Evolutionary conservation across 2,113 vertebrate species (phyloP), one percentile per base, ranked within the genome.

Genomic region (Oryctolagus cuniculus): DNA sequence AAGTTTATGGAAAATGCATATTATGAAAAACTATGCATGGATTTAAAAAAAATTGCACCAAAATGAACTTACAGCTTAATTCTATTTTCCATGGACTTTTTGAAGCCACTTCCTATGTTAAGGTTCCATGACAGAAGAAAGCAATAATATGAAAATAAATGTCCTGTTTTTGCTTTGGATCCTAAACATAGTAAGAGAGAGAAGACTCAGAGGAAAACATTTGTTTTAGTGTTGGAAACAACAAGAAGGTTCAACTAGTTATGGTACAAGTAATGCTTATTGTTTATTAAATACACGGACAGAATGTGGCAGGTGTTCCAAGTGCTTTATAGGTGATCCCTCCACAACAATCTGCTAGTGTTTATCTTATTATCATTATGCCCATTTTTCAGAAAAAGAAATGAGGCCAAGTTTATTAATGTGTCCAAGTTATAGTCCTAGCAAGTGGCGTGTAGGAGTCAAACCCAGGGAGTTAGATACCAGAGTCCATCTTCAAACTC

Each of bases 311-410:
- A 51, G 29, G 34, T 61, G 2, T 51, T 64, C n/a, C 31, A 75
- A 38, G 7, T 11, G 6, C 25, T 83, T 88, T 90, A 38, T 17
- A 34, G 16, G 36, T 72, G 24, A 63, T 67, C 19, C 36, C 21
- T 94, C n/a, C 31, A 55, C 36, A 79, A 36, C 3, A 74, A 9
- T 8, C 25, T 90, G 64, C 31, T 91, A 25, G 80, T 29, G n/a
- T 29, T 31, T 24, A 13, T 80, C 51, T 22, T 92, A 10, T 75
- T 80, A 75, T 77, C 55, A 91, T 58, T 36, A 66, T 17, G 2
- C 66, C 49, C 84, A 80, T 83, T 80, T 91, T 84, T 82, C 5
- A 92, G 63, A 38, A 87, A 67, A 87, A 44, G 6, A 87, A 96
- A 78, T 25, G 24, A 87, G n/a, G 27, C 15, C 21, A 85, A 86